Conservation (phyloP, 1,140 invertebrate genomes). For the Philotrypesis tridentata region DNA sequence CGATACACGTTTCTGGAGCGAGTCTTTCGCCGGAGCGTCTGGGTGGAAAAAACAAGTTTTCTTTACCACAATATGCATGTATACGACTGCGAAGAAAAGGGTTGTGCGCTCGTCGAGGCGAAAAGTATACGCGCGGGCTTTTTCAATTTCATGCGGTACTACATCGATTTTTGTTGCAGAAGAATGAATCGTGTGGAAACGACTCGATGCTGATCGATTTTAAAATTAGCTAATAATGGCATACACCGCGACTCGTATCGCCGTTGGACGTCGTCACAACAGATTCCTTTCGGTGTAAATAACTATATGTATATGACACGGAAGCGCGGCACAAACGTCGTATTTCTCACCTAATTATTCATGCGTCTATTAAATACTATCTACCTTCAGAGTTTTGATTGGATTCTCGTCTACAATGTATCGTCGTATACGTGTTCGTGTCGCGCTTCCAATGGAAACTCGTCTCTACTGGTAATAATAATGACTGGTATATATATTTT, state of each 20-base stretch:
- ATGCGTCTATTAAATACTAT: background rate
- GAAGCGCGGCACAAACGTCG: background rate
- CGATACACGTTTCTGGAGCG: background rate
- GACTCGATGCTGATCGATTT: background rate
- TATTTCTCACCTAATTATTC: background rate
- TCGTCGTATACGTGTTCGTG: too few species aligned
- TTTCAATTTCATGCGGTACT: background rate
- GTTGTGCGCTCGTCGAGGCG: background rate
- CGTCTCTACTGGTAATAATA: background rate
- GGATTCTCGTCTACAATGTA: background rate
- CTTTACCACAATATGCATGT: background rate
- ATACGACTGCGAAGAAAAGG: background rate
- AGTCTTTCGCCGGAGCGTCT: background rate
- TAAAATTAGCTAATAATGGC: slow-evolving; percentile 36
- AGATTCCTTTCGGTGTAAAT: background rate
- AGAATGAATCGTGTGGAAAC: too few species aligned
- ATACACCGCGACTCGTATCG: background rate
- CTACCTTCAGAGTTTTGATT: background rate
- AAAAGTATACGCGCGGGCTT: background rate
- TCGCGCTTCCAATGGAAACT: slow-evolving; percentile 1
- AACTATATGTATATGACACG: background rate
- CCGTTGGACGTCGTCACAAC: background rate
- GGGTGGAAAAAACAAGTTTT: background rate
- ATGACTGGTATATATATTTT: background rate
- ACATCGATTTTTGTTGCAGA: background rate